Evolutionary conservation across 2,113 vertebrate species (phyloP), one percentile per base, ranked within the genome.

Genomic region (Notarius quadriscutis): DNA sequence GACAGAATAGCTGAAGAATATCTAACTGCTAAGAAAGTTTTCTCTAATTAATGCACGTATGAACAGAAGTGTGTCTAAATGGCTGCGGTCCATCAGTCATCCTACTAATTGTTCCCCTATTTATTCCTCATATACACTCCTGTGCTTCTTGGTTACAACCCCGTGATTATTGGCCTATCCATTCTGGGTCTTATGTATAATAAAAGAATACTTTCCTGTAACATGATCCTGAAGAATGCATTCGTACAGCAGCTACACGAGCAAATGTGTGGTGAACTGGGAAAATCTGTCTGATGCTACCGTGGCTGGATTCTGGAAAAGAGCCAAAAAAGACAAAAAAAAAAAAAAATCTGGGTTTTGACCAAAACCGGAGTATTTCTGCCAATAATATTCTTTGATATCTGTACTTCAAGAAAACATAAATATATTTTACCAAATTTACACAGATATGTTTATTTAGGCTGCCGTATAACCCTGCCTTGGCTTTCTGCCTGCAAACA

Each of bases 121-220:
- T 78, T 87, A 84, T 87, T 84, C 81, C 81, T 69, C 87, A 78
- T 83, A 50, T 78, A 57, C 86, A 58, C 87, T 84, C 81, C 58
- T 48, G 71, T 78, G 86, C 72, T 77, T 57, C 81, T n/a, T n/a
- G 30, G 77, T 84, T 84, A 78, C 60, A 87, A 55, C 25, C 60
- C 7, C 22, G 25, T 87, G 62, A 87, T 65, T 77, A 74, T 82
- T n/a, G 27, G 78, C 60, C 58, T 11, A 48, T 77, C 81, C 62
- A 15, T 83, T 78, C 71, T 51, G 27, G 83, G 57, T 65, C 78
- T 72, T 74, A 25, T 50, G 85, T 27, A 62, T 60, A 87, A 83
- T 60, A n/a, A 81, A 81, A 48, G 22, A 48, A 72, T 25, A 86
- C 22, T 41, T 80, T 79, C 57, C 27, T 41, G 60, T 18, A 81